Percentiles rank a stretch among this genome's conserved stretches.
phyloP scores from a whole-genome alignment of 2,113 vertebrate genomes.

The Pan paniscus region DNA sequence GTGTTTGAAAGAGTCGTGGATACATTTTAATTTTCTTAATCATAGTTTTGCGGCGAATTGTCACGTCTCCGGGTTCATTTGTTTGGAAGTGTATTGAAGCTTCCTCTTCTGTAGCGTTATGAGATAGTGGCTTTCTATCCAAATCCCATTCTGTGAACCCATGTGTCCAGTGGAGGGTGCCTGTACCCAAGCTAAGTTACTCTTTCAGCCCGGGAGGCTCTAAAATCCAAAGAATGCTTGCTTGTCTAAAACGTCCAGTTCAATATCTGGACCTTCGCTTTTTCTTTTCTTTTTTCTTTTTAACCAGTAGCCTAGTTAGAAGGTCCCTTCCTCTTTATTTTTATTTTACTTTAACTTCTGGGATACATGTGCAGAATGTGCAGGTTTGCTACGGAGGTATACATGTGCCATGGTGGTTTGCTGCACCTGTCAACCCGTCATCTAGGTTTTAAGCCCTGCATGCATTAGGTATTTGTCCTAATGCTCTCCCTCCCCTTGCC shows the following conservation, averaged over 20 bases:
- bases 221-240: background rate
- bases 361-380: no score
- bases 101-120: background rate
- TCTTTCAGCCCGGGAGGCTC: rapidly evolving
- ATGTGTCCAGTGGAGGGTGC: rapidly evolving
- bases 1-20: background rate
- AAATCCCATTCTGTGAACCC: background rate
- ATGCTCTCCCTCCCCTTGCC: no score
- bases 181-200: rapidly evolving
- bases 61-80: background rate
- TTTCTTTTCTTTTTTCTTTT: background rate
- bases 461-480: no score
- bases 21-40: background rate
- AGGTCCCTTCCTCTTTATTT: no score
- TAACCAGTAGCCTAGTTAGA: no score
- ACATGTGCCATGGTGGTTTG: no score
- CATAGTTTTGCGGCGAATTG: background rate
- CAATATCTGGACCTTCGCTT: background rate
- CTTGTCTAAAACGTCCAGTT: background rate
- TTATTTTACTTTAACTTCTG: no score
- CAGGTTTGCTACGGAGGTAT: no score
- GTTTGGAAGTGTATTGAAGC: rapidly evolving
- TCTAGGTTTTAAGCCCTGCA: no score
- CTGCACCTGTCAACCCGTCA: no score
- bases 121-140: background rate